Percentiles rank a stretch among this genome's conserved stretches.
Evolutionary conservation across 2,113 vertebrate genomes (phyloP).

Genomic region (Entelurus aequoreus): DNA sequence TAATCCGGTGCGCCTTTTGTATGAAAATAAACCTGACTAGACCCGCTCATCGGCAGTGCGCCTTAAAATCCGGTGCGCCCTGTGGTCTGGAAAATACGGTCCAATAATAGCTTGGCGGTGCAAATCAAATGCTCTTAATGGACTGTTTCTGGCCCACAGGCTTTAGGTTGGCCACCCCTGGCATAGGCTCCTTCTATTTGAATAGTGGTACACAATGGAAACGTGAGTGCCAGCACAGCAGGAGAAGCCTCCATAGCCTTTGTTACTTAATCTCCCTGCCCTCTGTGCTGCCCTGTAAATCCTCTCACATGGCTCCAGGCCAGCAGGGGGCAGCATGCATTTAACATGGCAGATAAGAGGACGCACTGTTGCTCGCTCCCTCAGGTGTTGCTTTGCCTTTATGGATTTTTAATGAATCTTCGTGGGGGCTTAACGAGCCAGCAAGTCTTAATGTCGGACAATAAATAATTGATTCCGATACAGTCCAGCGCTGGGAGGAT

Average conservation of each 20-base stretch:
- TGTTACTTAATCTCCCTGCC: conserved; percentile 50
- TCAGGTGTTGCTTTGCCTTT: conserved; percentile 37
- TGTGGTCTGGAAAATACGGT: no score
- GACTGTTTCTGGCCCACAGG: no score
- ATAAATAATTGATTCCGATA: conserved; percentile 59
- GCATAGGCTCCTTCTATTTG: no score
- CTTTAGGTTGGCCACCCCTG: no score
- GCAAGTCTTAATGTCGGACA: conserved; percentile 46
- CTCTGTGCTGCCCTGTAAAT: conserved; percentile 34
- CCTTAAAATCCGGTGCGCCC: no score
- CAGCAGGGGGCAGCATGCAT: conserved; percentile 25
- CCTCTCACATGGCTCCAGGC: conserved; percentile 37
- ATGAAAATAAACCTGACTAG: no score
- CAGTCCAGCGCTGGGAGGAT: conserved; percentile 16
- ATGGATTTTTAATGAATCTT: conserved; percentile 61
- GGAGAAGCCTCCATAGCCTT: conserved; percentile 20
- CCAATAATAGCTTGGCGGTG: no score
- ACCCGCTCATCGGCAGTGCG: no score
- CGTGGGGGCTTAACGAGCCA: conserved; percentile 46
- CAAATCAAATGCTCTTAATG: no score
- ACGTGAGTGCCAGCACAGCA: conserved; percentile 28
- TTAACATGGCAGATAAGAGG: conserved; percentile 47
- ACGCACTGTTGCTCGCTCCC: conserved; percentile 19
- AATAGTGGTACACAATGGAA: conserved; percentile 22
- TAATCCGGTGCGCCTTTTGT: no score